These are phyloP conservation scores for Campylorhamphus procurvoides DNA, from an alignment of 2,113 vertebrate species.

Conservation along the genomic window DNA sequence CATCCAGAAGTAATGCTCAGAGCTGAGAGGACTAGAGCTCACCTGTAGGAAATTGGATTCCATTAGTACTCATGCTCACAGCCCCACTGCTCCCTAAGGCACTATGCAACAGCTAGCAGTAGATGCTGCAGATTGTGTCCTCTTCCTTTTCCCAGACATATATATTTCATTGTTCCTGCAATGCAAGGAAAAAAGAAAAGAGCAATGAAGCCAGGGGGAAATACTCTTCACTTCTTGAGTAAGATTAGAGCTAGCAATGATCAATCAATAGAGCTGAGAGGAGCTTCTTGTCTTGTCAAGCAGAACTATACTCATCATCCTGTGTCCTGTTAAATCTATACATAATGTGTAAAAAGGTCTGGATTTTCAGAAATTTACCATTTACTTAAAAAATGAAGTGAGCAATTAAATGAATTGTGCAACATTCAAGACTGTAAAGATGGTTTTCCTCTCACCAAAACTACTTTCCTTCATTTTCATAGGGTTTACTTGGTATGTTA, in stretches of 20 bases:
- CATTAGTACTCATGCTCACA: neutral
- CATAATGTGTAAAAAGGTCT: neutral
- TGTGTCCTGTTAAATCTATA: neutral
- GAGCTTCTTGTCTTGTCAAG: neutral
- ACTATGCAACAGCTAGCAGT: neutral
- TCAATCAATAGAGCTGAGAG: neutral
- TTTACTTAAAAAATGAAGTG: neutral
- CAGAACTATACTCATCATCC: neutral
- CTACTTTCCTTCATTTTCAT: neutral
- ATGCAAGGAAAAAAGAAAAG: neutral
- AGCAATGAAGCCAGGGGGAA: neutral
- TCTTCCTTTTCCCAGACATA: neutral
- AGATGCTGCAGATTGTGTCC: neutral
- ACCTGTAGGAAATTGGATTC: neutral
- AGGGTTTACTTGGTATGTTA: neutral
- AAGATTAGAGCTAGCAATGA: neutral
- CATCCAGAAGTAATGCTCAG: neutral
- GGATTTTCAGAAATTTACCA: neutral
- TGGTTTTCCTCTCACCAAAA: neutral
- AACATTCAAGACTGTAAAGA: neutral
- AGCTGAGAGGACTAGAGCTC: neutral
- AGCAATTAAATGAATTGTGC: neutral
- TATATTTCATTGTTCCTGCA: neutral
- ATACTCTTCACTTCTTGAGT: neutral
- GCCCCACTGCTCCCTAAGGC: neutral